These are phyloP conservation scores for Prunella fulvescens DNA, from an alignment of 2,113 vertebrate genomes.

Conservation along the genomic window DNA sequence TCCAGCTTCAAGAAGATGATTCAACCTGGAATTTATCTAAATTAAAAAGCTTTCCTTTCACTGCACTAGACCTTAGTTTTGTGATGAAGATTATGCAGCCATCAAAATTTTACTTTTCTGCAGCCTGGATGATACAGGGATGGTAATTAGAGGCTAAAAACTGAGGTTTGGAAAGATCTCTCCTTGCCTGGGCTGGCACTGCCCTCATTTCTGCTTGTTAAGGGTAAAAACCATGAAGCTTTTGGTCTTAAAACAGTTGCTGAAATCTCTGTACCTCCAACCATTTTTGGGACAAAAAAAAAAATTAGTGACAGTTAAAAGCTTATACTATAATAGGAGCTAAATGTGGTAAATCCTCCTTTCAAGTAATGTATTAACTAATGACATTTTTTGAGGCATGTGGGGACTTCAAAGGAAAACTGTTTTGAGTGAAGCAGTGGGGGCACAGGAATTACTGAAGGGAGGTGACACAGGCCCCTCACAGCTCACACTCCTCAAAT, in stretches of 20 bases:
- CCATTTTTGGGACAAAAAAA: background rate
- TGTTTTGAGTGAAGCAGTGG: background rate
- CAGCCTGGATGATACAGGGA: background rate
- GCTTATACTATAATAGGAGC: background rate
- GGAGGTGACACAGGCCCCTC: background rate
- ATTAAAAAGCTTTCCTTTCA: background rate
- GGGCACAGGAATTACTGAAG: background rate
- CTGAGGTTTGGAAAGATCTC: background rate
- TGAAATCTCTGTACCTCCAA: background rate
- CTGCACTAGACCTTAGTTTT: background rate
- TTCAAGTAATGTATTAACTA: background rate
- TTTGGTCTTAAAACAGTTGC: background rate
- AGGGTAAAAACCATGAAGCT: background rate
- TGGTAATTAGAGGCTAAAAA: background rate
- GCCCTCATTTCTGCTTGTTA: background rate
- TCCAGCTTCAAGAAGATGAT: background rate
- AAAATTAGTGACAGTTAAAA: background rate
- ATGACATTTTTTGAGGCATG: background rate
- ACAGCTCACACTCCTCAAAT: background rate
- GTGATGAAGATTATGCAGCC: background rate
- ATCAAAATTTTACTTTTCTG: background rate
- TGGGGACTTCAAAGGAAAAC: slow-evolving; percentile 2
- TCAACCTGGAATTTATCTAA: background rate
- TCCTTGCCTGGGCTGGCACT: background rate
- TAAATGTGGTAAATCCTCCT: slow-evolving; percentile 10